Evolutionary conservation across 2,797 vertebrate species (phyloP).

Genomic region (Chaetophractus vellerosus): DNA sequence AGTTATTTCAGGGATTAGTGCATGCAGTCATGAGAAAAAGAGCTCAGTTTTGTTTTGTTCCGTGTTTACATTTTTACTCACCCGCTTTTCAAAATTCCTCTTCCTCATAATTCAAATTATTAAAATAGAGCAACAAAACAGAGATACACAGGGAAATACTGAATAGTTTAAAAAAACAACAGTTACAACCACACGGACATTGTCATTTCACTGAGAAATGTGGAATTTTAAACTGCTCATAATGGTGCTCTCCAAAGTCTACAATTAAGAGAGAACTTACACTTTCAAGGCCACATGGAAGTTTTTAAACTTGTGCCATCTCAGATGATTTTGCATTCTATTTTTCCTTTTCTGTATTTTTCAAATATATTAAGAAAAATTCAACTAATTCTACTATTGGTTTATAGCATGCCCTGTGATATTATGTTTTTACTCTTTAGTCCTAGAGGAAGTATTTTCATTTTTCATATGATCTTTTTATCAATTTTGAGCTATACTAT

Average conservation of each 20-base stretch:
- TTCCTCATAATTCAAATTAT: neutral
- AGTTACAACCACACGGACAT: neutral
- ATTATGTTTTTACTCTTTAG: neutral
- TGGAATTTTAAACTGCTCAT: neutral
- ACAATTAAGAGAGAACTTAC: neutral
- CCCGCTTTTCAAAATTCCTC: neutral
- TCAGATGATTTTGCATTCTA: neutral
- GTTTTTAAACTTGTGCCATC: neutral
- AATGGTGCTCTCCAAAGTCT: neutral
- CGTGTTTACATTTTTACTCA: neutral
- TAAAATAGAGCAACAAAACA: neutral
- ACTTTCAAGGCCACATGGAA: neutral
- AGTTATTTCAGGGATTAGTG: neutral
- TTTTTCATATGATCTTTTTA: neutral
- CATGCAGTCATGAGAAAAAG: neutral
- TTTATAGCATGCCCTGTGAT: neutral
- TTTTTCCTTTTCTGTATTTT: neutral
- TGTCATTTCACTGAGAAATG: neutral
- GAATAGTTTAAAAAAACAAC: neutral
- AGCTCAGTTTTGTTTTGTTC: neutral
- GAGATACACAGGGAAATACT: neutral
- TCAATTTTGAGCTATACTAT: neutral
- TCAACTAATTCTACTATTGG: neutral
- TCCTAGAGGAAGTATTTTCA: neutral
- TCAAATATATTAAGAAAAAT: neutral